Evolutionary conservation across 2,888 invertebrate species (phyloP), one percentile per base, ranked within the genome.

Genomic region (Tipula confusa): DNA sequence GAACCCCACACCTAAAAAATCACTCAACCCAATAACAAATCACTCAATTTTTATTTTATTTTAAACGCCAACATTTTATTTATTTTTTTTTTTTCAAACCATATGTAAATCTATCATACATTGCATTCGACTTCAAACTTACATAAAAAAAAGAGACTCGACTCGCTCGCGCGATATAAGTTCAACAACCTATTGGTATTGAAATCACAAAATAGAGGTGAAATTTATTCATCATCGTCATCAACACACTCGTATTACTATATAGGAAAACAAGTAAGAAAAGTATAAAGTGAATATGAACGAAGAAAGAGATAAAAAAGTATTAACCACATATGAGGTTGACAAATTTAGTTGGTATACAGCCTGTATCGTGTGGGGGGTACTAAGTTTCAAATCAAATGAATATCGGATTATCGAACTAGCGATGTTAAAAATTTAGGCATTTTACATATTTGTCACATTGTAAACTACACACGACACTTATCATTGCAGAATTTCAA

Each of bases 181-280:
- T 64, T 64, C 64, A 64, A 64, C 64, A 64, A 64, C 64, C 64
- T 64, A 24, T 64, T 64, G 64, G 64, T 64, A 64, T 9, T 64
- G 64, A 64, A 64, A 24, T 24, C 64, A 64, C 64, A 64, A 64
- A 64, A 64, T 64, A 64, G 64, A 64, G 64, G 64, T 64, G 64
- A 64, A 64, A 64, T 64, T 64, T 64, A 64, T 64, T 64, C 64
- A 64, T 9, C 64, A 64, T 64, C 64, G 15, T 15, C 43, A 15
- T 43, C 24, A n/a, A n/a, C n/a, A n/a, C n/a, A n/a, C n/a, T n/a
- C n/a, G n/a, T n/a, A n/a, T n/a, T n/a, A n/a, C n/a, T n/a, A 24
- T 64, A 38, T 38, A 24, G 64, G 9, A 64, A 64, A 64, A 64
- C 9, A 64, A 64, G 11, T 9, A 64, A 64, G 24, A 64, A n/a